A percentile compares a stretch with the other conserved stretches of the same genome.
Conservation (phyloP, 2,888 invertebrate genomes). For the Notodonta dromedarius region DNA sequence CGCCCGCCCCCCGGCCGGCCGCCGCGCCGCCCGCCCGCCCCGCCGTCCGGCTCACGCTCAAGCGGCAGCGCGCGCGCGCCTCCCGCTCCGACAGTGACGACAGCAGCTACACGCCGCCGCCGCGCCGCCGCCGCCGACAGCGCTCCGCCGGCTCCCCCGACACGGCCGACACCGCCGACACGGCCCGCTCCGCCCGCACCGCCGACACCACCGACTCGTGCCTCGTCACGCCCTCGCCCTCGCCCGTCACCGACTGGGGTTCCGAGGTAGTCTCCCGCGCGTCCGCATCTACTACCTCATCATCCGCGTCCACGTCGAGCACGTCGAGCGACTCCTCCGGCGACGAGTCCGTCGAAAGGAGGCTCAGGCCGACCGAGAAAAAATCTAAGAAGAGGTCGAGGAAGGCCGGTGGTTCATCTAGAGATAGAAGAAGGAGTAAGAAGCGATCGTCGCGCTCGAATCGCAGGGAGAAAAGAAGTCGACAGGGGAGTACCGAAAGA, state of each 20-base stretch:
- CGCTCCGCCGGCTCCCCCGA: conserved; percentile 19
- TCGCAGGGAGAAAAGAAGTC: conserved; percentile 35
- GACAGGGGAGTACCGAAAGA: conserved; percentile 23
- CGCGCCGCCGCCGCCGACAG: conserved; percentile 36
- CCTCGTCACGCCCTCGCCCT: conserved; percentile 27
- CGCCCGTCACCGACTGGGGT: conserved; percentile 8
- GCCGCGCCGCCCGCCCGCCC: conserved; percentile 18
- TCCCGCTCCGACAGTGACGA: conserved; percentile 50
- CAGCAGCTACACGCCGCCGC: conserved; percentile 43
- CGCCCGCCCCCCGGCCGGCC: conserved; percentile 20
- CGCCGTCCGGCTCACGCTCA: conserved; percentile 57
- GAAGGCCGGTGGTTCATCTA: conserved; percentile 25
- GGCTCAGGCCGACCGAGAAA: conserved; percentile 35
- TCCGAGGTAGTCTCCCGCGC: neutral
- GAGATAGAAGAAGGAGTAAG: conserved; percentile 42
- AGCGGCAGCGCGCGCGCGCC: conserved; percentile 38
- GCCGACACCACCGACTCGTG: conserved; percentile 26
- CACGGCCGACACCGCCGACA: conserved; percentile 26
- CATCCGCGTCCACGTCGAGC: conserved; percentile 23
- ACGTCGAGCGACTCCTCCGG: conserved; percentile 18
- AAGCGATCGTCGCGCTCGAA: conserved; percentile 41
- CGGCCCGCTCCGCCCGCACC: conserved; percentile 6
- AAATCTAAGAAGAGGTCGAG: conserved; percentile 43
- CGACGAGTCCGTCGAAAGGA: conserved; percentile 28
- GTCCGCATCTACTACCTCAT: conserved; percentile 7